phyloP scores from a whole-genome alignment of 2,113 vertebrate genomes.

The Erpornis zantholeuca region DNA sequence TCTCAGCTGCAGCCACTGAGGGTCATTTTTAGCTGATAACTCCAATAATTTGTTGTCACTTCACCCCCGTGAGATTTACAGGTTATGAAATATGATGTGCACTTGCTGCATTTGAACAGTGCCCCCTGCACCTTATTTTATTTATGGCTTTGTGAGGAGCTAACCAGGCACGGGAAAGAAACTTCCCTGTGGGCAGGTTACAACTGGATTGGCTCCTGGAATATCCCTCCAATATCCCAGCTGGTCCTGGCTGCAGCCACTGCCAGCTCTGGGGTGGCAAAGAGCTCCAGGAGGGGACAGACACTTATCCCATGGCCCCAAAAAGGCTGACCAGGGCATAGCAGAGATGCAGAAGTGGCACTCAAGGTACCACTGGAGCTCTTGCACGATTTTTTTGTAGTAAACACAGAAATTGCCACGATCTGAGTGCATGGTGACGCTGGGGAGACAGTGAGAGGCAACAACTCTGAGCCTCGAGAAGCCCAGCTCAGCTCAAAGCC shows the following conservation, averaged over 20 bases:
- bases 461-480: too few species aligned
- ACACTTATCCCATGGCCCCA: fast-evolving
- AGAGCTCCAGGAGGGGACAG: neutral
- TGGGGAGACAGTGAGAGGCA: neutral
- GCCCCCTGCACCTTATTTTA: neutral
- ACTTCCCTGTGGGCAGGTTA: neutral
- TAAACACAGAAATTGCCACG: neutral
- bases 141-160: neutral
- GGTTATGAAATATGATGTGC: neutral
- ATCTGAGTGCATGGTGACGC: fast-evolving
- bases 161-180: neutral
- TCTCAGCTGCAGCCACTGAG: neutral
- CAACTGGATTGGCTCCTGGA: neutral
- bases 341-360: neutral
- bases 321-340: fast-evolving
- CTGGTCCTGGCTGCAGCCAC: neutral
- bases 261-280: neutral
- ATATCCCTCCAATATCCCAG: neutral
- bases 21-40: neutral
- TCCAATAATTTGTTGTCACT: neutral
- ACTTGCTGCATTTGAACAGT: neutral
- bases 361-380: neutral
- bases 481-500: neutral
- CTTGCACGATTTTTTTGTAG: neutral
- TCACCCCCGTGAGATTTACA: neutral